phyloP scores from a whole-genome alignment of 2,113 vertebrate genomes.

The Tragulus kanchil region DNA sequence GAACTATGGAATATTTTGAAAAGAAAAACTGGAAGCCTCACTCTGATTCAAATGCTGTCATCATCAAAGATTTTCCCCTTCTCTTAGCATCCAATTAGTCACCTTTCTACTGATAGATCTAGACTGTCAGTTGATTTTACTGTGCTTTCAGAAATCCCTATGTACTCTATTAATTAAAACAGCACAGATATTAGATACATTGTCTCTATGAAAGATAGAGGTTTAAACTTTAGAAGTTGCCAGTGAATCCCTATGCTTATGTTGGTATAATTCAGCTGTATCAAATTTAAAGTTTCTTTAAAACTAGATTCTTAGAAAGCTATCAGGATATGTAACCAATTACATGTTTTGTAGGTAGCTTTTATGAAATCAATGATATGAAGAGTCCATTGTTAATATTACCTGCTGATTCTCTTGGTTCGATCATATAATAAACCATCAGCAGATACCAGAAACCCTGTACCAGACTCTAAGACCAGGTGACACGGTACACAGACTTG shows the following conservation, averaged over 20 bases:
- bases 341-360: not conserved
- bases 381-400: not conserved
- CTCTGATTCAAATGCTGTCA: not conserved
- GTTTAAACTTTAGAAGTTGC: not conserved
- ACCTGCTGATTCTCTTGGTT: not conserved
- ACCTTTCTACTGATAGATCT: not conserved
- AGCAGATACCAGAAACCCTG: not conserved
- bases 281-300: conserved; percentile 34
- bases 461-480: not conserved
- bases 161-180: not conserved
- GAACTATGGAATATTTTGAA: not conserved
- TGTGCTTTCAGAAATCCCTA: not conserved
- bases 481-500: not conserved
- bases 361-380: not conserved
- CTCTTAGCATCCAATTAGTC: not conserved
- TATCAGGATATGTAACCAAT: not conserved
- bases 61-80: not conserved
- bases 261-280: not conserved
- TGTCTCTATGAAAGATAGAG: not conserved
- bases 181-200: not conserved
- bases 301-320: not conserved
- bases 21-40: not conserved
- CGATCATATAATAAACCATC: not conserved
- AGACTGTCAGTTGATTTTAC: not conserved
- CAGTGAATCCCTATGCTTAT: not conserved